A percentile compares a stretch with the other conserved stretches of the same genome.
phyloP scores from a whole-genome alignment of 2,113 vertebrate genomes.

The Burhinus oedicnemus region DNA sequence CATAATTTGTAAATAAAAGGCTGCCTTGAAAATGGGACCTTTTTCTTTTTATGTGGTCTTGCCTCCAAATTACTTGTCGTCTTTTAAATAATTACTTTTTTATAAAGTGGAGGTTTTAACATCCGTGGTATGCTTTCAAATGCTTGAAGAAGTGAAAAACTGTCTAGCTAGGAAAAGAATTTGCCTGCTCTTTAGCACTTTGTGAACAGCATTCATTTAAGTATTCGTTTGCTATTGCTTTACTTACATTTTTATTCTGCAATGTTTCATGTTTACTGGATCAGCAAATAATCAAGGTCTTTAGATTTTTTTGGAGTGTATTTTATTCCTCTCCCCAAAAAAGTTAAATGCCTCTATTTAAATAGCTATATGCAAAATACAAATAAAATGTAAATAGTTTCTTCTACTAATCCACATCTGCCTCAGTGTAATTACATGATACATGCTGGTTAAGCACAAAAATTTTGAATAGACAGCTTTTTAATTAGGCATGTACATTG shows the following conservation, averaged over 20 bases:
- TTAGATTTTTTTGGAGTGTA: slow-evolving; percentile 59
- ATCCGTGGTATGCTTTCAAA: not conserved
- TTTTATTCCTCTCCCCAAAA: slow-evolving; percentile 52
- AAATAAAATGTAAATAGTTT: slow-evolving; percentile 72
- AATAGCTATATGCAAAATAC: slow-evolving; percentile 66
- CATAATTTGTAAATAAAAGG: slow-evolving; percentile 9
- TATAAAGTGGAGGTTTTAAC: not conserved
- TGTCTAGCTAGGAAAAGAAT: not conserved
- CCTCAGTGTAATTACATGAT: slow-evolving; percentile 63
- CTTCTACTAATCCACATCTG: slow-evolving; percentile 71
- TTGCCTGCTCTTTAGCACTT: slow-evolving; percentile 16
- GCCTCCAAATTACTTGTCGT: not conserved
- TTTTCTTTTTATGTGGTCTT: not conserved
- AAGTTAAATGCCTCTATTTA: slow-evolving; percentile 68
- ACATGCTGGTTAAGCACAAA: slow-evolving; percentile 70
- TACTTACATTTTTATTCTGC: slow-evolving; percentile 54
- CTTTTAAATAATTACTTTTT: slow-evolving; percentile 30
- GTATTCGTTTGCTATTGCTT: slow-evolving; percentile 20
- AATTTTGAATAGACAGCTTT: slow-evolving; percentile 56
- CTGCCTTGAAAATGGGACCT: not conserved
- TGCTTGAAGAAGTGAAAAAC: slow-evolving; percentile 8
- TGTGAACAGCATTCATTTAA: not conserved
- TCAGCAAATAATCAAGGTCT: slow-evolving; percentile 75
- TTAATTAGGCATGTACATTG: slow-evolving; percentile 64
- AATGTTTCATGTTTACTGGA: slow-evolving; percentile 60